These are phyloP conservation scores for Augiades crinisus DNA, from an alignment of 2,888 invertebrate species.

Conservation along the genomic window DNA sequence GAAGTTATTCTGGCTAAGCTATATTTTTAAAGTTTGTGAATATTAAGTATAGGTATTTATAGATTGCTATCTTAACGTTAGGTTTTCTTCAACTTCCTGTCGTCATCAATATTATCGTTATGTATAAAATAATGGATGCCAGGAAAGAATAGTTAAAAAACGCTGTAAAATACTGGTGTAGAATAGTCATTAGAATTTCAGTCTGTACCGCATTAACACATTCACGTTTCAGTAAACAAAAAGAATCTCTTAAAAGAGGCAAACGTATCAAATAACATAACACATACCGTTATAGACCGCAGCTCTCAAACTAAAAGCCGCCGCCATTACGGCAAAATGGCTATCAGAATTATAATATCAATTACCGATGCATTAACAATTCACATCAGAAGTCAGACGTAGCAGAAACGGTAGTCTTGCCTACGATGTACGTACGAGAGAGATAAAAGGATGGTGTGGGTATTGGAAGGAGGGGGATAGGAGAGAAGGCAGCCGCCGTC, in stretches of 20 bases:
- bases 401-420: slow-evolving; percentile 75
- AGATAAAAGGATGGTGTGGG: slow-evolving; percentile 42
- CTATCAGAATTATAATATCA: slow-evolving; percentile 79
- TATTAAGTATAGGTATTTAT: too few relatives aligned
- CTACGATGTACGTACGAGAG: slow-evolving; percentile 64
- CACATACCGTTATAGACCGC: slow-evolving; percentile 25
- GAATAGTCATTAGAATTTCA: neutral
- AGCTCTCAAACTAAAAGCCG: slow-evolving; percentile 58
- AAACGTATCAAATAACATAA: slow-evolving; percentile 29
- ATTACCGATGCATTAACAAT: slow-evolving; percentile 81
- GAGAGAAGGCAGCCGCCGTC: slow-evolving; percentile 70
- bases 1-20: too few relatives aligned
- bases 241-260: slow-evolving; percentile 4
- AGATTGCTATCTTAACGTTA: too few relatives aligned
- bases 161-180: too few relatives aligned
- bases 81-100: too few relatives aligned
- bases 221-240: neutral
- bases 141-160: too few relatives aligned
- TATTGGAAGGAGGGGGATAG: slow-evolving; percentile 44
- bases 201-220: neutral
- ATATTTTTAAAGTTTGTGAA: too few relatives aligned
- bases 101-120: too few relatives aligned
- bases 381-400: slow-evolving; percentile 78
- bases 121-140: too few relatives aligned
- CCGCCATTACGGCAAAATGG: slow-evolving; percentile 55